phyloP scores from a whole-genome alignment of 2,797 vertebrate species.

The Huso huso region DNA sequence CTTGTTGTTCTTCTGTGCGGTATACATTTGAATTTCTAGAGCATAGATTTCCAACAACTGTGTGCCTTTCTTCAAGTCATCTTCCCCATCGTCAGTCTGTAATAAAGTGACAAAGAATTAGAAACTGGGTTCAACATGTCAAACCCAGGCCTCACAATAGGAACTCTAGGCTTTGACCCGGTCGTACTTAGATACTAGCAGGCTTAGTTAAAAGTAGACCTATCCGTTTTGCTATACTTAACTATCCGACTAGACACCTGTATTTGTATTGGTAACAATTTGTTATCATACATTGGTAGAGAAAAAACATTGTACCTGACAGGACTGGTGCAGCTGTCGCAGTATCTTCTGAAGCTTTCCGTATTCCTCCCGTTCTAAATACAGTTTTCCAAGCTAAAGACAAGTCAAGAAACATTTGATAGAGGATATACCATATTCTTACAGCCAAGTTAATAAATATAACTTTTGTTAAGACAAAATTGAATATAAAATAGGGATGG shows the following conservation, averaged over 20 bases:
- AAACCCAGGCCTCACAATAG: too few relatives aligned
- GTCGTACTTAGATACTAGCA: too few relatives aligned
- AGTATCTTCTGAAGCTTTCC: constrained; percentile 97
- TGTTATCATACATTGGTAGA: constrained; percentile 10
- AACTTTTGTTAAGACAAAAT: too few relatives aligned
- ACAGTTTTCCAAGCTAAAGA: constrained; percentile 89
- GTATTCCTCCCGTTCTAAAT: constrained; percentile 95
- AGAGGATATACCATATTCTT: constrained; percentile 71
- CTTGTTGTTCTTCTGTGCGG: constrained; percentile 99
- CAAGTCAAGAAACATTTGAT: constrained; percentile 38
- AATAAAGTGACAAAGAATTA: background rate
- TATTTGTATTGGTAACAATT: background rate
- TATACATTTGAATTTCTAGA: constrained; percentile 99
- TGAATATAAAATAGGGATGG: too few relatives aligned
- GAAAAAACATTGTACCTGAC: constrained; percentile 74
- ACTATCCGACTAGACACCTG: too few relatives aligned
- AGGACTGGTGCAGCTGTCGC: constrained; percentile 94
- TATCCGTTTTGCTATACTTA: too few relatives aligned
- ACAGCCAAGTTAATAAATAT: too few relatives aligned
- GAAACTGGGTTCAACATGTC: background rate
- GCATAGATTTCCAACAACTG: constrained; percentile 97
- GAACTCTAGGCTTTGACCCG: too few relatives aligned
- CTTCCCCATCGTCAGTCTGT: constrained; percentile 96
- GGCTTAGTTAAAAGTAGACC: too few relatives aligned
- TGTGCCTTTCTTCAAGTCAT: constrained; percentile 96